Evolutionary conservation across 2,888 invertebrate genomes (phyloP).

Genomic region (Bembecia ichneumoniformis): DNA sequence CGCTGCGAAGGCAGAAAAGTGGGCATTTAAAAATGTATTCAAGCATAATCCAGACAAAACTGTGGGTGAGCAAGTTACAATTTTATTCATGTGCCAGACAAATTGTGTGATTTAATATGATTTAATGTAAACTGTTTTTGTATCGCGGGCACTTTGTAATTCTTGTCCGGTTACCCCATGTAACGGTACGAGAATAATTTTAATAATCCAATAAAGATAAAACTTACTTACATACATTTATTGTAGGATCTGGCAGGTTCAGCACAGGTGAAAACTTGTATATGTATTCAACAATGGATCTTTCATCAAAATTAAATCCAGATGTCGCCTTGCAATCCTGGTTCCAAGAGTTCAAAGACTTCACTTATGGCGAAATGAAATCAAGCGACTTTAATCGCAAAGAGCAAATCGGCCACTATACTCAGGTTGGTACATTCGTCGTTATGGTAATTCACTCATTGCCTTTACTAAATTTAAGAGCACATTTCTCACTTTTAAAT

Average conservation of each 20-base stretch:
- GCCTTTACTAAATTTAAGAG: not conserved
- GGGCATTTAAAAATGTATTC: conserved; percentile 30
- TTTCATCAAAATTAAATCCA: conserved; percentile 21
- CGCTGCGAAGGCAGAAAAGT: conserved; percentile 36
- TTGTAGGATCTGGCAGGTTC: conserved; percentile 41
- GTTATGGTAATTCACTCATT: not conserved
- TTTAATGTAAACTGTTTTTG: not conserved
- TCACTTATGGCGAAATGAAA: conserved; percentile 25
- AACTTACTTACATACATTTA: not conserved
- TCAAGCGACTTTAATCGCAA: conserved; percentile 22
- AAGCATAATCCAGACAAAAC: conserved; percentile 37
- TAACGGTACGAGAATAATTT: too few relatives aligned
- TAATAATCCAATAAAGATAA: too few relatives aligned
- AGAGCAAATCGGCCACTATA: conserved; percentile 47
- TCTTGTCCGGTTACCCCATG: too few relatives aligned
- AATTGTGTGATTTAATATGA: too few relatives aligned
- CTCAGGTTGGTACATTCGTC: conserved; percentile 33
- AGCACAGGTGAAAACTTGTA: conserved; percentile 49
- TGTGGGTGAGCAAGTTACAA: conserved; percentile 27
- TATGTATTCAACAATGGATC: conserved; percentile 26
- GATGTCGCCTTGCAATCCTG: conserved; percentile 28
- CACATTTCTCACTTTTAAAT: not conserved
- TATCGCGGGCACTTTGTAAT: not conserved
- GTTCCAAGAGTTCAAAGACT: conserved; percentile 47
- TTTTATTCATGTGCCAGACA: too few relatives aligned